phyloP scores from a whole-genome alignment of 2,888 invertebrate genomes.

The Chromoteleia sp. region DNA sequence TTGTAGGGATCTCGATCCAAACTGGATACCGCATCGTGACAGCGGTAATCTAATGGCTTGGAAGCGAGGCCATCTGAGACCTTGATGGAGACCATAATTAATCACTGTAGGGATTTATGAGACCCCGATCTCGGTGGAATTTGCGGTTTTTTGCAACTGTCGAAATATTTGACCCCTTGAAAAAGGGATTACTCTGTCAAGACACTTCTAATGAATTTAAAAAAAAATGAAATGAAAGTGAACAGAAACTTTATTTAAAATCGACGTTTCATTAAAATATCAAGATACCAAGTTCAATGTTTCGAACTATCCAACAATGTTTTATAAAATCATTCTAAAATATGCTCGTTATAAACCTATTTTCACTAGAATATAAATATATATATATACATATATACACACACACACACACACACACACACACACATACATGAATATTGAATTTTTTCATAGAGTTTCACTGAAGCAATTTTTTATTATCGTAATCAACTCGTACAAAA shows the following conservation, averaged over 20 bases:
- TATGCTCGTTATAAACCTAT: not conserved
- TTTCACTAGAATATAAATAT: not conserved
- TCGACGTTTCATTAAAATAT: not conserved
- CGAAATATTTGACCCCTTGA: slow-evolving; percentile 3
- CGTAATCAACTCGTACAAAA: slow-evolving; percentile 32
- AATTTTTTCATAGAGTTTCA: slow-evolving; percentile 29
- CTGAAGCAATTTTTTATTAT: slow-evolving; percentile 15
- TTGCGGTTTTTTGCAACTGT: slow-evolving; percentile 23
- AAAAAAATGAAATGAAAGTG: not conserved
- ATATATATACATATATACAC: not conserved
- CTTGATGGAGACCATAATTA: slow-evolving; percentile 45
- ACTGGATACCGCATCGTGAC: slow-evolving; percentile 28
- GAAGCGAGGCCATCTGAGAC: slow-evolving; percentile 24
- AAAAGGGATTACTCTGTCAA: not conserved
- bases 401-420: no score
- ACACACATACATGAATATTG: slow-evolving; percentile 6
- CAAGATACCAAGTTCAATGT: not conserved
- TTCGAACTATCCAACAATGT: not conserved
- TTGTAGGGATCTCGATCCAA: slow-evolving; percentile 26
- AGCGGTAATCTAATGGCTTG: slow-evolving; percentile 48
- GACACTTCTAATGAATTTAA: not conserved
- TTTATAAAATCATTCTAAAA: not conserved
- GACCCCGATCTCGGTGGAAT: slow-evolving; percentile 6
- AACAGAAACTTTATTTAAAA: not conserved
- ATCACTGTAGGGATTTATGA: slow-evolving; percentile 42